A percentile compares a stretch with the other conserved stretches of the same genome.
phyloP scores from a whole-genome alignment of 2,888 invertebrate species.

The Sipunculus nudus region DNA sequence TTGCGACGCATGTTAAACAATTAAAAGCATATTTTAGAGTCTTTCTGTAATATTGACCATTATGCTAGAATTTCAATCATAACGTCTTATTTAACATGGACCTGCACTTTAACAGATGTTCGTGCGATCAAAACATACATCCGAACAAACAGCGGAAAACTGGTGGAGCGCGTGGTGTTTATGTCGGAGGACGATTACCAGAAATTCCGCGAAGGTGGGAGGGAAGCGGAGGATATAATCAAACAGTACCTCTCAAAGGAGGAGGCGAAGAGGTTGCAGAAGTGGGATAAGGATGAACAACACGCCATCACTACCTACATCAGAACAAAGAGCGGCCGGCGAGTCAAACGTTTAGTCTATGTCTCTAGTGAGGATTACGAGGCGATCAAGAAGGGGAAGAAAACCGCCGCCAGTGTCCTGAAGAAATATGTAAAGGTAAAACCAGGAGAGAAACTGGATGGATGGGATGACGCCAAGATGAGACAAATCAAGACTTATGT shows the following conservation, averaged over 20 bases:
- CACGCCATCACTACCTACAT: constrained; percentile 63
- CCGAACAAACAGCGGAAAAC: constrained; percentile 45
- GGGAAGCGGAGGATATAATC: constrained; percentile 29
- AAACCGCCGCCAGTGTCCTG: constrained; percentile 44
- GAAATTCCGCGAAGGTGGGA: constrained; percentile 31
- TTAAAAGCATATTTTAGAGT: too few relatives aligned
- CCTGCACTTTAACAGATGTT: constrained; percentile 40
- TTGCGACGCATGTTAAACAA: too few relatives aligned
- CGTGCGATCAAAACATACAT: constrained; percentile 47
- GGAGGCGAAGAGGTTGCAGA: constrained; percentile 52
- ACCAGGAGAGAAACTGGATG: constrained; percentile 58
- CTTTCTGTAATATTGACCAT: too few relatives aligned
- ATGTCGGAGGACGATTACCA: constrained; percentile 46
- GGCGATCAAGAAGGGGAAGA: constrained; percentile 56
- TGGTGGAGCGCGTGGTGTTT: constrained; percentile 45
- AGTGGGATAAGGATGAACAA: constrained; percentile 64
- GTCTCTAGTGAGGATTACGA: constrained; percentile 62
- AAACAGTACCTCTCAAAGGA: constrained; percentile 57
- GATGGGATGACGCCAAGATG: constrained; percentile 64
- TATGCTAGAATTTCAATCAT: too few relatives aligned
- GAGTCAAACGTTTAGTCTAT: constrained; percentile 58
- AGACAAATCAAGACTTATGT: constrained; percentile 62
- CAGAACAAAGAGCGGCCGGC: constrained; percentile 62
- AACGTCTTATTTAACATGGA: too few relatives aligned
- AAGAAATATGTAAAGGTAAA: constrained; percentile 55